Base-by-base conservation (phyloP, 2,113 vertebrate species). In the Oreochromis aureus region DNA sequence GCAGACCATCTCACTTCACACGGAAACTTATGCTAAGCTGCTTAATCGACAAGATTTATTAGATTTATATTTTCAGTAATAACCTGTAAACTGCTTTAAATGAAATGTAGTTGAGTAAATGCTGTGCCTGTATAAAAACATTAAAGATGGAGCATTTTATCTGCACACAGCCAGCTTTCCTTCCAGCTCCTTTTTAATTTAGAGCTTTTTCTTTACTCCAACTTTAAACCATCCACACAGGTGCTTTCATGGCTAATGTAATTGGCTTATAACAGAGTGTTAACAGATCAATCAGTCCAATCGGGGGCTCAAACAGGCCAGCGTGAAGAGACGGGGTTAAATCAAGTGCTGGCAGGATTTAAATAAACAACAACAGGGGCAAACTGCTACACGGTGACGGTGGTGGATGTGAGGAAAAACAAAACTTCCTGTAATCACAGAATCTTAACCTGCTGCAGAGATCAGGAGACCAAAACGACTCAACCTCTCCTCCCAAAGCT, bases 341-440 rank as follows among this genome's bases (percentile, higher is more conserved):
- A 4, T 44, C 13, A 6, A 2, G 39, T 4, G 66, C 12, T 27
- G 39, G 3, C n/a, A 16, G 22, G 5, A 46, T 71, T 44, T 22
- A 71, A 16, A 44, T 44, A 0, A 7, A 71, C 39, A 46, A n/a
- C 18, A 22, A 10, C 22, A 27, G 1, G 27, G 8, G 41, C 39
- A 16, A 24, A 46, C 22, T 0, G 69, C 69, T 46, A 2, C 39
- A 6, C 13, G 1, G 15, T 4, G 4, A 30, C 5, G 1, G 69
- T 24, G 66, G n/a, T 27, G 22, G 9, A 71, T 27, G 39, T 16
- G 39, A 76, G 15, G 69, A 76, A 5, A 46, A 46, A 18, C 15
- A 0, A 76, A 76, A 1, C 22, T 10, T 0, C 1, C 10, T 11
- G 9, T 30, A 0, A 32, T 76, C 71, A 32, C 73, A 2, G 9